These are phyloP conservation scores for Trichosurus vulpecula DNA, from an alignment of 2,797 vertebrate species.

Conservation along the genomic window DNA sequence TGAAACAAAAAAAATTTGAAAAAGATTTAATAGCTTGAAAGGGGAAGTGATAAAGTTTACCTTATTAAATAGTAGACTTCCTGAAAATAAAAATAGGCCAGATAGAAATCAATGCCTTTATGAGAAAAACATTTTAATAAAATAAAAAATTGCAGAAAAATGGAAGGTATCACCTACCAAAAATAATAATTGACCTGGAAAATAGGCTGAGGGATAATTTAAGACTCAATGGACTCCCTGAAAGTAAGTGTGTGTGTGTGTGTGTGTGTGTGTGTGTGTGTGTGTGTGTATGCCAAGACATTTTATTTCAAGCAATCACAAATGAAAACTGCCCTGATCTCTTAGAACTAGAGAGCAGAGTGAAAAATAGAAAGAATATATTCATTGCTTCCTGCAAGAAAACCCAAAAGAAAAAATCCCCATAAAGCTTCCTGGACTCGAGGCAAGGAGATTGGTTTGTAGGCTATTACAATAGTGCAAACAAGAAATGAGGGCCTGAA, in stretches of 20 bases:
- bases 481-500: not conserved
- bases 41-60: not conserved
- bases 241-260: not conserved
- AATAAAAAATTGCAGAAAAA: not conserved
- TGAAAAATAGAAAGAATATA: not conserved
- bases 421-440: not conserved
- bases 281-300: not conserved
- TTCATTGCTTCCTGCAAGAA: not conserved
- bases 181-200: not conserved
- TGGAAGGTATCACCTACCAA: not conserved
- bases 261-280: not conserved
- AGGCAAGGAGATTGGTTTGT: not conserved
- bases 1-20: not conserved
- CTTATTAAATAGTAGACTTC: not conserved
- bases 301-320: not conserved
- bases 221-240: not conserved
- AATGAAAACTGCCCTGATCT: not conserved
- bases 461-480: not conserved
- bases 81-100: not conserved
- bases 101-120: not conserved
- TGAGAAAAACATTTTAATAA: not conserved
- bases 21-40: not conserved
- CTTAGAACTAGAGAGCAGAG: not conserved
- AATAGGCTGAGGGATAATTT: not conserved
- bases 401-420: not conserved